Percentiles rank a stretch among this genome's conserved stretches.
Conservation (phyloP, 2,888 invertebrate species). For the Dryadula phaetusa region DNA sequence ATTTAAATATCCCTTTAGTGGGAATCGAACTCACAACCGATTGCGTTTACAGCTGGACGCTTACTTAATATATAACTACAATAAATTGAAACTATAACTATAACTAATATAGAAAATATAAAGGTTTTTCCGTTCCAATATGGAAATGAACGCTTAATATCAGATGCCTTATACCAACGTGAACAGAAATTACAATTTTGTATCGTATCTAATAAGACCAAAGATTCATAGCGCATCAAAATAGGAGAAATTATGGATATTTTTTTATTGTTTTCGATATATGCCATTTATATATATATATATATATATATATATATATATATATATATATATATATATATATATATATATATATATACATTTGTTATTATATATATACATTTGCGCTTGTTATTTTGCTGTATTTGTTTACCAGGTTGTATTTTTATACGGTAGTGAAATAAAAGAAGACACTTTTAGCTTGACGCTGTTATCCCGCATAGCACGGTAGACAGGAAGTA, state of each 20-base stretch:
- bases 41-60: background rate
- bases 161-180: slow-evolving; percentile 1
- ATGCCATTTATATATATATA: slow-evolving; percentile 1
- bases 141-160: slow-evolving; percentile 1
- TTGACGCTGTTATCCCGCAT: no score
- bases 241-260: slow-evolving; percentile 13
- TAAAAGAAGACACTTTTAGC: no score
- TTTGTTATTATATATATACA: no score
- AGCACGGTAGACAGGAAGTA: no score
- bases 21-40: background rate
- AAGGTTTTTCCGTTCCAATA: slow-evolving; percentile 3
- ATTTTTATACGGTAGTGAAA: no score
- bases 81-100: background rate
- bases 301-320: no score
- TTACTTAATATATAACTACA: background rate
- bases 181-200: slow-evolving; percentile 37
- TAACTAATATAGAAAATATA: background rate
- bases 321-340: background rate
- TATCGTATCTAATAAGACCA: slow-evolving; percentile 35
- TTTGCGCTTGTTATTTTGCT: no score
- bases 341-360: background rate
- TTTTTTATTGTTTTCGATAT: slow-evolving; percentile 4
- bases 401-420: no score
- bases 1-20: background rate
- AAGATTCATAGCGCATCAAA: slow-evolving; percentile 9